phyloP scores from a whole-genome alignment of 2,888 invertebrate species.

The Parnassius mnemosyne region DNA sequence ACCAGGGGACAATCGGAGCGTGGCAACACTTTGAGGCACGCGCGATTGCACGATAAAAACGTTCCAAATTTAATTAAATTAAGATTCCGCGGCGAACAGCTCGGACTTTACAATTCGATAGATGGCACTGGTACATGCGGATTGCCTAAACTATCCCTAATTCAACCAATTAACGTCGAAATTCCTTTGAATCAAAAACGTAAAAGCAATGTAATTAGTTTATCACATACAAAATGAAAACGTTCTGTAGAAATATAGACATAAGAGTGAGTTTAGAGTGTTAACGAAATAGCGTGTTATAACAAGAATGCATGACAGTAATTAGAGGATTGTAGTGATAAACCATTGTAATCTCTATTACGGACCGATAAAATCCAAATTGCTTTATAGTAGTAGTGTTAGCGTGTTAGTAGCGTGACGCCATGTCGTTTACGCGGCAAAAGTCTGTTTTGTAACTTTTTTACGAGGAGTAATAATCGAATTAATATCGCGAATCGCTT shows the following conservation, averaged over 20 bases:
- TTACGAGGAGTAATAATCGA: constrained; percentile 73
- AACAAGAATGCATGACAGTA: constrained; percentile 55
- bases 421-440: constrained; percentile 59
- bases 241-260: constrained; percentile 34
- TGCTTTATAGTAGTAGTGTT: constrained; percentile 58
- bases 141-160: constrained; percentile 34
- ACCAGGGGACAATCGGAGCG: constrained; percentile 54
- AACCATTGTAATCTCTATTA: constrained; percentile 74
- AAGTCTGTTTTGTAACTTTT: constrained; percentile 68
- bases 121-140: constrained; percentile 33
- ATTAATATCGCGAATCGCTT: constrained; percentile 75
- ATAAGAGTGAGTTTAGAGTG: constrained; percentile 46
- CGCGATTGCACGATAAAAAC: constrained; percentile 63
- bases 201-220: background rate
- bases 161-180: constrained; percentile 27
- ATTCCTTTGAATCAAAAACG: constrained; percentile 25
- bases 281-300: constrained; percentile 50
- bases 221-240: constrained; percentile 6
- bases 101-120: constrained; percentile 47
- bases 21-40: constrained; percentile 65
- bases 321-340: constrained; percentile 65
- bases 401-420: constrained; percentile 54
- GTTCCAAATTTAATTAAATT: constrained; percentile 75
- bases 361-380: constrained; percentile 69
- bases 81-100: constrained; percentile 61